These are phyloP conservation scores for Xanthia icteritia DNA, from an alignment of 2,888 invertebrate species.

Conservation along the genomic window DNA sequence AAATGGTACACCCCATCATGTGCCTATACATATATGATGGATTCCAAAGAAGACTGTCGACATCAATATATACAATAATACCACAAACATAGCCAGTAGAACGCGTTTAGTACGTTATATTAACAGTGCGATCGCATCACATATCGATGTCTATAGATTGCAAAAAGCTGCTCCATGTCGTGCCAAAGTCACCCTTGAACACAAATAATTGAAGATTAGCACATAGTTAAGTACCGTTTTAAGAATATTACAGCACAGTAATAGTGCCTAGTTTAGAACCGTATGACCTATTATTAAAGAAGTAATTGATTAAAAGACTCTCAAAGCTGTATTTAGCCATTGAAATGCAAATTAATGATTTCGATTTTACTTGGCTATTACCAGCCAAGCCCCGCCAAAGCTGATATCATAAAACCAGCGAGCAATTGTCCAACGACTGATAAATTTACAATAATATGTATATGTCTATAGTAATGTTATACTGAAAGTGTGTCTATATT, in stretches of 20 bases:
- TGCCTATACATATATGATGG: not conserved
- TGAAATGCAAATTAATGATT: slow-evolving; percentile 7
- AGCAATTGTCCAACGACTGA: slow-evolving; percentile 40
- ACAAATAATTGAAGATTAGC: slow-evolving; percentile 40
- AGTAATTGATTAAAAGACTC: slow-evolving; percentile 19
- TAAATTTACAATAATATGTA: slow-evolving; percentile 37
- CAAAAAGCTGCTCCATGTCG: not conserved
- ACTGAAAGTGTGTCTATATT: slow-evolving; percentile 39
- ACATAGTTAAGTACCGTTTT: slow-evolving; percentile 42
- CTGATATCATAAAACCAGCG: slow-evolving; percentile 13
- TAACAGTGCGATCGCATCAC: not conserved
- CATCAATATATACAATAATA: slow-evolving; percentile 8
- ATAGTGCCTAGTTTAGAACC: slow-evolving; percentile 69
- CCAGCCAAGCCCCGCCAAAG: slow-evolving; percentile 20
- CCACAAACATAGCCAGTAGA: slow-evolving; percentile 4
- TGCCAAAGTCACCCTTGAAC: slow-evolving; percentile 24
- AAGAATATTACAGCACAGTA: slow-evolving; percentile 7
- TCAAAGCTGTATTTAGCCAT: slow-evolving; percentile 19
- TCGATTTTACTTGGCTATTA: not conserved
- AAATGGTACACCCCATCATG: not conserved
- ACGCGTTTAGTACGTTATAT: not conserved
- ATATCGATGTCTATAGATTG: not conserved
- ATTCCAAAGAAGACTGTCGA: not conserved
- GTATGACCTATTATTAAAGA: slow-evolving; percentile 6
- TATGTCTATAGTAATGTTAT: slow-evolving; percentile 30